Conservation (phyloP, 2,113 vertebrate genomes). For the Ochotona princeps region DNA sequence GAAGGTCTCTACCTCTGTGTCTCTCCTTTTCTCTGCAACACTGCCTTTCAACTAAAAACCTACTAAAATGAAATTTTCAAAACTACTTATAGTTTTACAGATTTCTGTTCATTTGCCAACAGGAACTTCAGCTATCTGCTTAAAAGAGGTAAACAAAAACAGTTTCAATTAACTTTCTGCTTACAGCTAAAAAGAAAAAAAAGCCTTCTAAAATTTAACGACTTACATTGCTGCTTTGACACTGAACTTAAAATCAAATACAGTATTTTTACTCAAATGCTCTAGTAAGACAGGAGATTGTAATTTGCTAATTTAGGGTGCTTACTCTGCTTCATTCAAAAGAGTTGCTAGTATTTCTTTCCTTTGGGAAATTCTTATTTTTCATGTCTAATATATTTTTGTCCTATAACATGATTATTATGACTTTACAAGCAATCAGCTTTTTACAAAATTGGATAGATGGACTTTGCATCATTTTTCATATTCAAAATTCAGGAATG, state of each 20-base stretch:
- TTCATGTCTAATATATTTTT: not conserved
- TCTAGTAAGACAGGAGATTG: not conserved
- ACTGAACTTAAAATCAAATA: not conserved
- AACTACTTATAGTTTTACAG: not conserved
- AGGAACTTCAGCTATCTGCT: not conserved
- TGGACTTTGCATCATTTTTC: not conserved
- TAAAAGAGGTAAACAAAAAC: not conserved
- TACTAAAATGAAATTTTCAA: not conserved
- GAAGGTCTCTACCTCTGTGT: too few species aligned
- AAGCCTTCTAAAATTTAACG: not conserved
- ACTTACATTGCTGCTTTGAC: not conserved
- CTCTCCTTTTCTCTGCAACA: too few species aligned
- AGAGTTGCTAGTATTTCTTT: not conserved
- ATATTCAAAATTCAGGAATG: not conserved
- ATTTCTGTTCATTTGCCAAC: not conserved
- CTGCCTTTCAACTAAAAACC: not conserved
- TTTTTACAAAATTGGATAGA: not conserved
- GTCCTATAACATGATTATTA: not conserved
- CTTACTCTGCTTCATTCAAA: not conserved
- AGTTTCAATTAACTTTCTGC: not conserved
- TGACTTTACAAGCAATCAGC: not conserved
- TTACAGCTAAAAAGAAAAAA: not conserved
- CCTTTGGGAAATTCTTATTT: not conserved
- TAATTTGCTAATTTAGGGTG: not conserved
- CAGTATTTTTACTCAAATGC: not conserved